phyloP scores from a whole-genome alignment of 2,888 invertebrate genomes.

The Lithophane leautieri region DNA sequence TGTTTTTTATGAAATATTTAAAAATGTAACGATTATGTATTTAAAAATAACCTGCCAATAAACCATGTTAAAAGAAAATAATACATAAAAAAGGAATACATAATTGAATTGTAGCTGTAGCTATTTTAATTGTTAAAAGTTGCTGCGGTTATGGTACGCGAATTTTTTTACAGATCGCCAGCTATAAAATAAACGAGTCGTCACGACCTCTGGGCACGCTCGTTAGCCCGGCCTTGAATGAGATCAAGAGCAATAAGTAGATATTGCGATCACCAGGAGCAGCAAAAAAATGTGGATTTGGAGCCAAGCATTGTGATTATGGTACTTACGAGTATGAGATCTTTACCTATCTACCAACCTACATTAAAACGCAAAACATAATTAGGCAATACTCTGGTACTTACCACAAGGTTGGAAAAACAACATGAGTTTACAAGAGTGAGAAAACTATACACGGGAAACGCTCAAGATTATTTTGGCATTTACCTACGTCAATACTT shows the following conservation, averaged over 20 bases:
- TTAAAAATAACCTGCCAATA: too few species aligned
- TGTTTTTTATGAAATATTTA: too few species aligned
- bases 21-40: too few species aligned
- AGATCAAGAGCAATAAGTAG: constrained; percentile 8
- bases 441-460: constrained; percentile 11
- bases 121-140: background rate
- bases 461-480: background rate
- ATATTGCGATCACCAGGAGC: background rate
- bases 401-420: constrained; percentile 12
- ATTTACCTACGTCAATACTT: constrained; percentile 11
- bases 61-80: too few species aligned
- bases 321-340: too few species aligned
- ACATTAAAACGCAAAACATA: background rate
- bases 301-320: background rate
- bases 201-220: constrained; percentile 47
- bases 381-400: constrained; percentile 7
- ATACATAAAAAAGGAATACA: background rate
- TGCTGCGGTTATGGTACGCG: background rate
- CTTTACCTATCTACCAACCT: too few species aligned
- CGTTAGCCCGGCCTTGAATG: constrained; percentile 51
- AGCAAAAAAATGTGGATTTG: background rate
- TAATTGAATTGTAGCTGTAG: background rate
- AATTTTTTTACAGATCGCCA: background rate
- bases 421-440: background rate
- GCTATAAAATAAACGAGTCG: constrained; percentile 34